These are phyloP conservation scores for Trachurus trachurus DNA, from an alignment of 2,797 vertebrate genomes.

Conservation along the genomic window DNA sequence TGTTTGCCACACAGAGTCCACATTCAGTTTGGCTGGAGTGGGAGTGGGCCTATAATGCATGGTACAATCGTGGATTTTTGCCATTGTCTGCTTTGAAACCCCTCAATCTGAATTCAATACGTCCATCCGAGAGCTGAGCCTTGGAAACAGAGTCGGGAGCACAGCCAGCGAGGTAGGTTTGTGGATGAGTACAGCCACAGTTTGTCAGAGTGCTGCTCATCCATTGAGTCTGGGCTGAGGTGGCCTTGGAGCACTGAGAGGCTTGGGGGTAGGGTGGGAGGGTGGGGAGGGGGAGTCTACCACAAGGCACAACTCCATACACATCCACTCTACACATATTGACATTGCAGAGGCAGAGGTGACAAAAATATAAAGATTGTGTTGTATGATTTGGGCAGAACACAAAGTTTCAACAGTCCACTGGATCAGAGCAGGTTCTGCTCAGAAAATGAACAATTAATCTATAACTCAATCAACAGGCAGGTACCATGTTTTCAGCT, in stretches of 20 bases:
- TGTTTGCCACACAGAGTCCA: slow-evolving; percentile 18
- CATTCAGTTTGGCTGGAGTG: slow-evolving; percentile 25
- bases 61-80: slow-evolving; percentile 37
- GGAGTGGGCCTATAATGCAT: slow-evolving; percentile 39
- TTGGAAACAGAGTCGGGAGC: slow-evolving; percentile 58
- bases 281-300: slow-evolving; percentile 48
- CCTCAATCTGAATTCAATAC: slow-evolving; percentile 59
- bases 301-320: slow-evolving; percentile 54
- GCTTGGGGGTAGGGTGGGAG: slow-evolving; percentile 35
- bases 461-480: not conserved
- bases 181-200: slow-evolving; percentile 60
- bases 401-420: not conserved
- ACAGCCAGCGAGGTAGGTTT: slow-evolving; percentile 43
- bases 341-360: slow-evolving; percentile 25
- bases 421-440: not conserved
- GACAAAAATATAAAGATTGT: slow-evolving; percentile 7
- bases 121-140: slow-evolving; percentile 56
- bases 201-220: slow-evolving; percentile 70
- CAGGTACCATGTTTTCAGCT: slow-evolving; percentile 5
- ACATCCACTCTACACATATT: slow-evolving; percentile 44
- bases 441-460: slow-evolving; percentile 4
- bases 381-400: slow-evolving; percentile 16
- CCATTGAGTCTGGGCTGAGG: slow-evolving; percentile 74
- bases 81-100: slow-evolving; percentile 48
- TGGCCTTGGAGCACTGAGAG: slow-evolving; percentile 79